Base-by-base conservation (phyloP, 92 coral and sea anemone species). In the Paramuricea clavata region DNA sequence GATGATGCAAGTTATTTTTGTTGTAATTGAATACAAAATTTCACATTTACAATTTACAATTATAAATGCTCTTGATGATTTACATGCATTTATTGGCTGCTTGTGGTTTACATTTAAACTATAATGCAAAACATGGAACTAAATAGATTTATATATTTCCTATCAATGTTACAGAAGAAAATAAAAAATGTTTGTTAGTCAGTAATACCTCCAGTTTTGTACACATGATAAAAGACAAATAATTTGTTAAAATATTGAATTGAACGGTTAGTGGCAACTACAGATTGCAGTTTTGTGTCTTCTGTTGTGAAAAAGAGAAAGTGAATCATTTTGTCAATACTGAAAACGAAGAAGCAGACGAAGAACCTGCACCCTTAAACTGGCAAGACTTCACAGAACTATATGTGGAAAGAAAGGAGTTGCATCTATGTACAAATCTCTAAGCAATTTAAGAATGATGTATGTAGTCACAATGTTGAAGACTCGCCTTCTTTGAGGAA, bases 181-280 rank as follows among this genome's bases (percentile, higher is more conserved):
- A 30, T 61, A 30, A 61, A 30, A 25, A 61, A 30, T 13, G 30
- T 23, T 19, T 30, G 69, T 61, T 25, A 19, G 31, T 23, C 30
- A 13, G 31, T 47, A 1, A 47, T 47, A 47, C 1, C 10, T 47
- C 17, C 52, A 47, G 52, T 47, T 36, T n/a, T 36, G 52, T 47
- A 9, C 52, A 12, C 52, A 47, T 47, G 52, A 47, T 47, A 12
- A 47, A 47, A 9, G 52, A 47, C 52, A 12, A 9, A 47, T 15
- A 47, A 47, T 47, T 47, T 47, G 52, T 47, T 47, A 47, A 47
- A 47, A 47, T 47, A 4, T 47, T 47, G 52, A 47, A 47, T 12
- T 47, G 52, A n/a, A 47, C 10, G 52, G 52, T 47, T 61, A 61
- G 69, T 61, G 69, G 69, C 69, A 61, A 61, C 69, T 61, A 15